Conservation (phyloP, 2,888 invertebrate genomes). For the Protula sp. region DNA sequence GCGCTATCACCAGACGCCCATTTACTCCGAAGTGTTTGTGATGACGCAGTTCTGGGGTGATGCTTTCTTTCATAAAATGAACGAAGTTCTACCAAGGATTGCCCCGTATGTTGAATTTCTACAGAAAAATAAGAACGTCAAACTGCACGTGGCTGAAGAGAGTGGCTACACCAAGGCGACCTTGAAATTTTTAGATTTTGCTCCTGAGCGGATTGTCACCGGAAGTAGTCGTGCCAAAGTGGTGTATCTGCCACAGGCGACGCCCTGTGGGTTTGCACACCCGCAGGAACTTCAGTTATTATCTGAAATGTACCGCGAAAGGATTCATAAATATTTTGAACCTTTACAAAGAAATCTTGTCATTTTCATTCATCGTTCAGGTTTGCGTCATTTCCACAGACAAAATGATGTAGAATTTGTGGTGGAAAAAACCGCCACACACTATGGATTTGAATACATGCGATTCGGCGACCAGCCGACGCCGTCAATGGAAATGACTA, state of each 20-base stretch:
- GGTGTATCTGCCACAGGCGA: constrained; percentile 22
- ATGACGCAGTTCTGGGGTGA: constrained; percentile 23
- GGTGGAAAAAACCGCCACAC: constrained; percentile 7
- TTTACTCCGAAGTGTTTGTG: constrained; percentile 25
- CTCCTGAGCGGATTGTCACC: constrained; percentile 15
- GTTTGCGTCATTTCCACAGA: constrained; percentile 7
- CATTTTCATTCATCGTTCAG: constrained; percentile 11
- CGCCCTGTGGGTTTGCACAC: constrained; percentile 24
- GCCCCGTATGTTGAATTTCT: constrained; percentile 23
- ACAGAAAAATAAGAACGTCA: constrained; percentile 9
- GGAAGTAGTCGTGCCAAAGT: constrained; percentile 19
- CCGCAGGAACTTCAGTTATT: constrained; percentile 15
- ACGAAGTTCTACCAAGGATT: constrained; percentile 22
- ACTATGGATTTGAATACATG: constrained; percentile 10
- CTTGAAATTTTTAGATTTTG: constrained; percentile 16
- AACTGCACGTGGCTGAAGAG: constrained; percentile 20
- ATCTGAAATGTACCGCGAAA: constrained; percentile 9
- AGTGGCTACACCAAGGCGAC: constrained; percentile 9
- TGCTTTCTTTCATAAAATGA: constrained; percentile 21
- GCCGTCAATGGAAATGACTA: constrained; percentile 16
- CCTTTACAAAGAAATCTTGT: constrained; percentile 8
- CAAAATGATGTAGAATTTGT: constrained; percentile 2
- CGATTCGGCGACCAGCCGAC: constrained; percentile 19
- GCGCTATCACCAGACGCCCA: constrained; percentile 6
- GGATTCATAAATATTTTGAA: neutral